Evolutionary conservation across 2,113 vertebrate genomes (phyloP).

Genomic region (Prunella himalayana): DNA sequence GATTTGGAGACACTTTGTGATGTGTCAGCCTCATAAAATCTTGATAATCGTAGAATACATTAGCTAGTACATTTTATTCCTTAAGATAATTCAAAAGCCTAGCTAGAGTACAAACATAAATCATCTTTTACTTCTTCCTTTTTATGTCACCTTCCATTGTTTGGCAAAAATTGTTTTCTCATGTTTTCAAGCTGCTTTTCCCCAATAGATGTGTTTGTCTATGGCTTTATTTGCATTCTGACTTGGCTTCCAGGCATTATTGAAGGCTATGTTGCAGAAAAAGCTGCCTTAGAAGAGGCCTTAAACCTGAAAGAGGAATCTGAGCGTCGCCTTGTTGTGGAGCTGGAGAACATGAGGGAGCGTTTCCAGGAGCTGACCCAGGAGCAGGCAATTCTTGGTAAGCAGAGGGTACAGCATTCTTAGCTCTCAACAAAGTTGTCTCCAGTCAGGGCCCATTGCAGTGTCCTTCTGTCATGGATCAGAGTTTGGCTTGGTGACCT

Average conservation of each 20-base stretch:
- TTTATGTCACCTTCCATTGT: background rate
- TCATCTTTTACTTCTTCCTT: background rate
- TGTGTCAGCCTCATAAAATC: background rate
- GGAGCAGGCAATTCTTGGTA: conserved; percentile 55
- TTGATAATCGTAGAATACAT: background rate
- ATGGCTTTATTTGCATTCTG: background rate
- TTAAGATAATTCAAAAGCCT: background rate
- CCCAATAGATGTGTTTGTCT: background rate
- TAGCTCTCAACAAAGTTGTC: conserved; percentile 58
- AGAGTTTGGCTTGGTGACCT: background rate
- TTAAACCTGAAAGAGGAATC: conserved; percentile 82
- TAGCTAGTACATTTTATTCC: background rate
- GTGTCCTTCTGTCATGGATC: rapidly evolving
- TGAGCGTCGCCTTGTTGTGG: conserved; percentile 79
- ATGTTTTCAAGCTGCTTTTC: background rate
- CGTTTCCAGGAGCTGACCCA: conserved; percentile 69
- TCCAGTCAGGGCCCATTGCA: background rate
- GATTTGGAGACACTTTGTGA: background rate
- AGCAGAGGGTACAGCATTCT: background rate
- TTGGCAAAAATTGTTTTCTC: background rate
- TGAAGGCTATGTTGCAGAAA: conserved; percentile 87
- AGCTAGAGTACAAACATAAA: background rate
- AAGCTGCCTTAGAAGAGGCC: conserved; percentile 78
- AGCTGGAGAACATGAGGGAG: conserved; percentile 79
- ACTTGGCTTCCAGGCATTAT: conserved; percentile 77